Evolutionary conservation across 2,113 vertebrate genomes (phyloP).

Genomic region (Anser brachyrhynchus): DNA sequence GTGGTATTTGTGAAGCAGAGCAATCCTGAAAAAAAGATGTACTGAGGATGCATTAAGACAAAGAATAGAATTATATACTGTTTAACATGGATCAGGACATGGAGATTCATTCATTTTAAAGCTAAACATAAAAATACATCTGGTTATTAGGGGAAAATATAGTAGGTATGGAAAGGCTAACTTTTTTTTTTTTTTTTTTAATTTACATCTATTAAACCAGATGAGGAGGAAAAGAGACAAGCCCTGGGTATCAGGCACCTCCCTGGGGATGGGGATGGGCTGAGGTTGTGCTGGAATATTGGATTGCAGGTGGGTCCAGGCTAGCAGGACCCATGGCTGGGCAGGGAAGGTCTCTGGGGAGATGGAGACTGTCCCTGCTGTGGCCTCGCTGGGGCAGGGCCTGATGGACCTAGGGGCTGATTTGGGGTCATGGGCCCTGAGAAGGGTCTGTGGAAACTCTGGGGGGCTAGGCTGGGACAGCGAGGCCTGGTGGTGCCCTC

Average conservation of each 20-base stretch:
- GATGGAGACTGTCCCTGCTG: not conserved
- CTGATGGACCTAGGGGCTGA: not conserved
- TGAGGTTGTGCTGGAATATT: not conserved
- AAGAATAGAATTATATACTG: not conserved
- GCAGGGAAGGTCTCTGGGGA: not conserved
- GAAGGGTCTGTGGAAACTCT: not conserved
- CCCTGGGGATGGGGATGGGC: no score
- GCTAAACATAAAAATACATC: not conserved
- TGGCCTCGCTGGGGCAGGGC: rapidly evolving
- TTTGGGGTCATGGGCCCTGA: not conserved
- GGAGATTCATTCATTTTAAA: not conserved
- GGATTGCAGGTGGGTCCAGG: rapidly evolving
- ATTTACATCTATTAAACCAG: not conserved
- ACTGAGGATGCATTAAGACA: not conserved
- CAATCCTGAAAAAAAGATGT: not conserved
- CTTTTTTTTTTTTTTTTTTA: not conserved
- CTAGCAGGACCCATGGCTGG: no score
- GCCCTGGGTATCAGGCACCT: not conserved
- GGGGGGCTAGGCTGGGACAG: not conserved
- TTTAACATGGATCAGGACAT: not conserved
- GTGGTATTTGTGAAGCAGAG: not conserved
- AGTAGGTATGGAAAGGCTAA: not conserved
- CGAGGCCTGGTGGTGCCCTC: no score
- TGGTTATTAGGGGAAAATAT: not conserved
- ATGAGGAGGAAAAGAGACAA: rapidly evolving